phyloP scores from a whole-genome alignment of 2,888 invertebrate genomes.

The Myopa testacea region DNA sequence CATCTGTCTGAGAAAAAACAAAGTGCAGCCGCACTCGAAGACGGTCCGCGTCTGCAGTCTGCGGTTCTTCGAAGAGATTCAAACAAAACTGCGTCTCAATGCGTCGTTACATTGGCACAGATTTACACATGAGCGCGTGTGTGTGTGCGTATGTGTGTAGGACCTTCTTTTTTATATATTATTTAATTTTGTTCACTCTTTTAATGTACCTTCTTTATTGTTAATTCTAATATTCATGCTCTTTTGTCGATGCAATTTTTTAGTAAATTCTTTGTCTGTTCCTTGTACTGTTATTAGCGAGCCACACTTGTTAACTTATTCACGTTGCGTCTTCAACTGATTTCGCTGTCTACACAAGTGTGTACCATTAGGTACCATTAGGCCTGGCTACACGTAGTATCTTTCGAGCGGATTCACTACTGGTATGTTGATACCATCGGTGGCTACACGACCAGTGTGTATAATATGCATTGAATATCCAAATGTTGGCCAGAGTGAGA shows the following conservation, averaged over 20 bases:
- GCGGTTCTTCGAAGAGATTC: slow-evolving; percentile 24
- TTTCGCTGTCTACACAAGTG: slow-evolving; percentile 59
- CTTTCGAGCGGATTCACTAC: no score
- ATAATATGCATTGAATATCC: no score
- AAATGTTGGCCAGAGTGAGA: no score
- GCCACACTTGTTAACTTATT: slow-evolving; percentile 41
- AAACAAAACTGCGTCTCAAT: slow-evolving; percentile 6
- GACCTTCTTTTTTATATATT: not conserved
- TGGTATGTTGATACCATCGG: no score
- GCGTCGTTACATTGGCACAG: not conserved
- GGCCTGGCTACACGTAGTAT: no score
- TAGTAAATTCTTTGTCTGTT: not conserved
- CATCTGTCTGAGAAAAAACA: slow-evolving; percentile 32
- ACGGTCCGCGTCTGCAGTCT: not conserved
- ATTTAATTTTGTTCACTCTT: slow-evolving; percentile 13
- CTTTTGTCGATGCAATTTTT: not conserved
- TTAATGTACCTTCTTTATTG: slow-evolving; percentile 10
- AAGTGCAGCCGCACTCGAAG: slow-evolving; percentile 26
- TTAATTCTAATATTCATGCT: slow-evolving; percentile 17
- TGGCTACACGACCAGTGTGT: no score
- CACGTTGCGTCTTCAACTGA: slow-evolving; percentile 48
- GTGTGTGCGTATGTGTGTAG: not conserved
- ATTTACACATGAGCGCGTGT: not conserved
- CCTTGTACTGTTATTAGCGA: slow-evolving; percentile 45
- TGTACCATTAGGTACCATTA: no score